phyloP scores from a whole-genome alignment of 2,888 invertebrate genomes.

The Druceiella hillmani region DNA sequence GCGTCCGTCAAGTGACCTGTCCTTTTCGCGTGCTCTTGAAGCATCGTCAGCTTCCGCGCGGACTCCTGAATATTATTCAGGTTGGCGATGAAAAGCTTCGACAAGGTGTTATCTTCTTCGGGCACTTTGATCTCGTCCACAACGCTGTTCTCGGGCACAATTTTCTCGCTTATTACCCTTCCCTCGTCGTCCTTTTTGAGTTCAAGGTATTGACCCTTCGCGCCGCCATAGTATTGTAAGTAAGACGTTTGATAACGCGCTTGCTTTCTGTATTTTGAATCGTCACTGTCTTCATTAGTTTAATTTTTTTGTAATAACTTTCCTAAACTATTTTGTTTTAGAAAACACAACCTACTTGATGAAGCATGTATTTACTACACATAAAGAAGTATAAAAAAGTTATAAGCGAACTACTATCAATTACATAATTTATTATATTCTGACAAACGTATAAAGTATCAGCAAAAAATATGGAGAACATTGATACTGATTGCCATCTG shows the following conservation, averaged over 20 bases:
- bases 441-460: too few relatives aligned
- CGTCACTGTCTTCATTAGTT: too few relatives aligned
- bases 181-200: slow-evolving; percentile 52
- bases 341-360: too few relatives aligned
- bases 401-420: too few relatives aligned
- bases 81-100: slow-evolving; percentile 41
- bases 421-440: too few relatives aligned
- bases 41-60: slow-evolving; percentile 52
- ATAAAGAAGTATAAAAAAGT: too few relatives aligned
- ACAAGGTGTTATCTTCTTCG: background rate
- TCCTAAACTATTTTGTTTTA: too few relatives aligned
- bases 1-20: slow-evolving; percentile 49
- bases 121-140: background rate
- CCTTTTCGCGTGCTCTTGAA: slow-evolving; percentile 57
- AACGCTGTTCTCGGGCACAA: slow-evolving; percentile 40
- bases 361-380: too few relatives aligned
- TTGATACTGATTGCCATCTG: too few relatives aligned
- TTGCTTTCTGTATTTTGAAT: slow-evolving; percentile 2
- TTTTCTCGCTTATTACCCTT: slow-evolving; percentile 42
- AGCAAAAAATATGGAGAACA: too few relatives aligned
- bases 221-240: slow-evolving; percentile 68
- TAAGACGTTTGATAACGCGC: slow-evolving; percentile 30
- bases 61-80: slow-evolving; percentile 53
- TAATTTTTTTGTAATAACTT: too few relatives aligned
- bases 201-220: slow-evolving; percentile 62